Evolutionary conservation across 2,888 invertebrate genomes (phyloP).

Genomic region (Caenorhabditis sp.): DNA sequence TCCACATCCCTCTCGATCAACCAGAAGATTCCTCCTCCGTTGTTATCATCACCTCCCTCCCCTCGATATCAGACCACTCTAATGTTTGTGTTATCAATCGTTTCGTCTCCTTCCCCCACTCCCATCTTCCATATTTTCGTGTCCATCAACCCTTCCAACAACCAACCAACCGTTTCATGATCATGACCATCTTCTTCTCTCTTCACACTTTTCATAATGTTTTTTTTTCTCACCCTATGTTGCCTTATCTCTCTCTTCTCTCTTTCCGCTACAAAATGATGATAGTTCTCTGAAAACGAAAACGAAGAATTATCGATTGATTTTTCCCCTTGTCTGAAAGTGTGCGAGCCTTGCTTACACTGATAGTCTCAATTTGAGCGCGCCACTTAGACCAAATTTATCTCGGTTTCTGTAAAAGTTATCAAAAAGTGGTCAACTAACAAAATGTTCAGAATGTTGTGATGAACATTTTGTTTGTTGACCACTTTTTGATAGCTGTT

Average conservation of each 20-base stretch:
- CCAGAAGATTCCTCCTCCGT: neutral
- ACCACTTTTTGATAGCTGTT: no score
- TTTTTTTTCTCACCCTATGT: neutral
- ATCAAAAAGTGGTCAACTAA: no score
- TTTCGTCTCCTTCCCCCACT: slow-evolving; percentile 9
- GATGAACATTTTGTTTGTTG: no score
- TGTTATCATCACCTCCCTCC: neutral
- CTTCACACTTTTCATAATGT: neutral
- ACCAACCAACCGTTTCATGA: slow-evolving; percentile 10
- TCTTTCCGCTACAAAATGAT: neutral
- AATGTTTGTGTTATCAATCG: slow-evolving; percentile 49
- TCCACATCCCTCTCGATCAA: neutral
- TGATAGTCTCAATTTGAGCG: no score
- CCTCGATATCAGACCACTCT: slow-evolving; percentile 28
- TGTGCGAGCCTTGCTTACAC: no score
- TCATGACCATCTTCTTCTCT: neutral
- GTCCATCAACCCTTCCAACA: slow-evolving; percentile 2
- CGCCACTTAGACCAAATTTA: no score
- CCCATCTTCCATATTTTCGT: no score
- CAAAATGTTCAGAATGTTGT: no score
- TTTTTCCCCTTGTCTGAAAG: neutral
- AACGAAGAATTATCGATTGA: slow-evolving; percentile 4
- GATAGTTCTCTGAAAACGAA: slow-evolving; percentile 9
- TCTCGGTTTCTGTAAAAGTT: no score
- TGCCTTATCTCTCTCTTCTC: no score